Evolutionary conservation across 1,140 invertebrate genomes (phyloP).

Genomic region (Platyura marginata): DNA sequence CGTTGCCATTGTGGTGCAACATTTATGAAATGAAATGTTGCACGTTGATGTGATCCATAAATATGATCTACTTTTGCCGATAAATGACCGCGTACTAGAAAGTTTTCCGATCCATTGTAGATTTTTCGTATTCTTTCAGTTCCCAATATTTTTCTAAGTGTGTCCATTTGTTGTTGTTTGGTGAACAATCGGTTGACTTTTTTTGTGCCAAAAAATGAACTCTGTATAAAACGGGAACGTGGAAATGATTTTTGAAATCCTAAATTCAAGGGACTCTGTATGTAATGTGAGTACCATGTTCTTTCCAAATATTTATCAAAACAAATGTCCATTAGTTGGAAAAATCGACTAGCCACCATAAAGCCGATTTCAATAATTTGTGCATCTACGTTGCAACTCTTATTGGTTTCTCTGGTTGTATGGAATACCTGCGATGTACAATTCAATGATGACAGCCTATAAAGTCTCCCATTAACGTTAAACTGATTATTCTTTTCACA

Average conservation of each 20-base stretch:
- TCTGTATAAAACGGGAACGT: conserved; percentile 19
- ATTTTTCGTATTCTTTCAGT: no score
- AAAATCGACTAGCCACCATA: conserved; percentile 14
- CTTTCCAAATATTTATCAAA: conserved; percentile 20
- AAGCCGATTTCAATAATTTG: conserved; percentile 19
- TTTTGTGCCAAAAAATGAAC: conserved; percentile 16
- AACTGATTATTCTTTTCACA: no score
- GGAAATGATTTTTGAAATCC: conserved; percentile 21
- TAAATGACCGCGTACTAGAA: conserved; percentile 42
- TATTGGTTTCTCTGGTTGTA: neutral
- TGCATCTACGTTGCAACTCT: neutral
- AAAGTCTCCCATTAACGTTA: no score
- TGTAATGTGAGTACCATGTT: conserved; percentile 24
- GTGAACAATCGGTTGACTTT: no score
- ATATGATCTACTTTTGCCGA: conserved; percentile 44
- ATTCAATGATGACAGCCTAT: no score
- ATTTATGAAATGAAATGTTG: conserved; percentile 45
- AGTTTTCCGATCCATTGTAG: no score
- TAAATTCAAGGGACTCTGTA: conserved; percentile 14
- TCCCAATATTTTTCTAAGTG: no score
- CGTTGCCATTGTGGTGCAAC: conserved; percentile 42
- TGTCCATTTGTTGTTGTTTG: conserved; percentile 13
- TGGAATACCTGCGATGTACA: neutral
- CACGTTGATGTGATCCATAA: conserved; percentile 36
- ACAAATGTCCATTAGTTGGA: conserved; percentile 25